Evolutionary conservation across 2,888 invertebrate species (phyloP), one percentile per base, ranked within the genome.

Genomic region (Melangyna quadrimaculata): DNA sequence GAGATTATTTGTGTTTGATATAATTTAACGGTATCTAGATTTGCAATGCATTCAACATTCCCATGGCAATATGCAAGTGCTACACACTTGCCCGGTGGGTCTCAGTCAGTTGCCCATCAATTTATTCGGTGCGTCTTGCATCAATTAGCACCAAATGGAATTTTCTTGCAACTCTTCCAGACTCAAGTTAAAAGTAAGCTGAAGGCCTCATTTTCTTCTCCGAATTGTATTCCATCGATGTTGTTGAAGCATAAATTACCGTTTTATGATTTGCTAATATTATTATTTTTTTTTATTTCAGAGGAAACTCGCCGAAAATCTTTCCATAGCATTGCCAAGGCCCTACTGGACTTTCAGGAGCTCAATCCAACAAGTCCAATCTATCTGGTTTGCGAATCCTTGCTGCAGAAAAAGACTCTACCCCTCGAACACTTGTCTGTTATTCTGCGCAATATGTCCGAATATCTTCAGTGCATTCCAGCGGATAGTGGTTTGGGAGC

Each of bases 121-220:
- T 98, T 99, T 93, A 93, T 99, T 81, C 95, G 99, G 88, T 99
- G 99, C 91, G 97, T 98, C 83, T 94, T 99, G 72, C 99, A 99
- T 91, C 98, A 99, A 92, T 93, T 99, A 72, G 98, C 99, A 0
- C 98, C 98, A 0, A 98, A 99, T 92, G 98, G 98, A 87, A 97
- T 99, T 83, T 99, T 99, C 92, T 94, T 97, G 87, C 99, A 99
- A 93, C 95, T 99, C 91, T 98, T 99, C 92, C 95, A 98, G 92
- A 97, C 97, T 14, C 95, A 96, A 90, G 95, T 97, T 80, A 96
- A 96, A 88, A 96, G 97, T 97, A 91, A 89, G 89, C 27, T 19
- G 4, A 22, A 51, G 14, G 0, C 1, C 17, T 17, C 27, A 12
- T 35, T 35, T 12, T 10, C n/a, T n/a, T n/a, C n/a, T 6, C 10